Evolutionary conservation across 1,140 invertebrate species (phyloP).

Genomic region (Harpegnathos saltator): DNA sequence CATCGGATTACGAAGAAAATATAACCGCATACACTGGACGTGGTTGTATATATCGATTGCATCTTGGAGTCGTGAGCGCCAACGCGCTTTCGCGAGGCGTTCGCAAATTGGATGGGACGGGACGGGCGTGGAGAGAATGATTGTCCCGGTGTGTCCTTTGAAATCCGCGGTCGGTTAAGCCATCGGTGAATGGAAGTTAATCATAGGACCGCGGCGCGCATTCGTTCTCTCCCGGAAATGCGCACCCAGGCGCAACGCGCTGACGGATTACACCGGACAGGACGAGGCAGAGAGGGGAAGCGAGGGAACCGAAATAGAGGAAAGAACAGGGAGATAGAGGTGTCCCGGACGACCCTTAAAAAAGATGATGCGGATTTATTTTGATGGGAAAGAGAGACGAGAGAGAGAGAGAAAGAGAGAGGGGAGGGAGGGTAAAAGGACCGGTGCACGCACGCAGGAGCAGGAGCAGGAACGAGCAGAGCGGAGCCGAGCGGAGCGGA

Average conservation of each 20-base stretch:
- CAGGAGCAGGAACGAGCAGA: too few relatives aligned
- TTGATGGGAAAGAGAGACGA: conserved; percentile 66
- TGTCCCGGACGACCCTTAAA: conserved; percentile 66
- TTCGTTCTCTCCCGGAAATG: conserved; percentile 67
- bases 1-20: conserved; percentile 58
- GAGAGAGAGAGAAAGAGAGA: conserved; percentile 22
- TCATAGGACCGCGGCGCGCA: conserved; percentile 74
- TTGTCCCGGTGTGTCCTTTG: conserved; percentile 73
- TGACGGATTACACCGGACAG: conserved; percentile 64
- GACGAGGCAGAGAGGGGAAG: conserved; percentile 52
- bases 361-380: conserved; percentile 75
- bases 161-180: conserved; percentile 74
- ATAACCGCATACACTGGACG: conserved; percentile 48
- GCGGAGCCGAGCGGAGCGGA: background rate
- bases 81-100: conserved; percentile 56
- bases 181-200: conserved; percentile 80
- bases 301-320: background rate
- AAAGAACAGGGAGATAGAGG: background rate
- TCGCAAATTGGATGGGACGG: conserved; percentile 74
- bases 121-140: conserved; percentile 52
- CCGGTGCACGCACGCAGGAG: too few relatives aligned
- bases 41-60: conserved; percentile 49
- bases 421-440: background rate
- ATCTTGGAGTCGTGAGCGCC: conserved; percentile 34
- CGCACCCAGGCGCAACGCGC: conserved; percentile 55